A percentile compares a stretch with the other conserved stretches of the same genome.
These are phyloP conservation scores for Sus cebifrons DNA, from an alignment of 2,797 vertebrate species.

Conservation along the genomic window DNA sequence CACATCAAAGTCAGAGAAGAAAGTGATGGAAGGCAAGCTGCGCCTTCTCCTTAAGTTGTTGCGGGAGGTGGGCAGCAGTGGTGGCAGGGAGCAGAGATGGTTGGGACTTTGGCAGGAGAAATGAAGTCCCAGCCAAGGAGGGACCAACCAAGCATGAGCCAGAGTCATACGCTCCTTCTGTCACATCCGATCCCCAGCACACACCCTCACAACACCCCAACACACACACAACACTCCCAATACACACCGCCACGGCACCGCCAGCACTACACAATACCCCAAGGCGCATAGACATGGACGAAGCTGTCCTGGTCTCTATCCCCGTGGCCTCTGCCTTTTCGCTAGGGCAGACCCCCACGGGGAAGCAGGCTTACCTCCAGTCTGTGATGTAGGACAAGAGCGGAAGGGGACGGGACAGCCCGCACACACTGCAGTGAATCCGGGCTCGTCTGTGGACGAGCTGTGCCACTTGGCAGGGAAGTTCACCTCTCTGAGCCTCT, in stretches of 20 bases:
- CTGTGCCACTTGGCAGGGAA: background rate
- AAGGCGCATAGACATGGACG: background rate
- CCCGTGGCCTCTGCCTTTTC: background rate
- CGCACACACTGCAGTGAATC: background rate
- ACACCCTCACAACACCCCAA: background rate
- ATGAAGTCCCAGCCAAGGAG: conserved; percentile 46
- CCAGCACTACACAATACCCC: too few species aligned
- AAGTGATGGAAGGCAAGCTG: background rate
- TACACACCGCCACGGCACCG: background rate
- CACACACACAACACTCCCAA: background rate
- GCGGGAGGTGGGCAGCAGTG: too few species aligned
- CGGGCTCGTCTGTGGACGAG: background rate
- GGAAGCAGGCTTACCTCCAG: background rate
- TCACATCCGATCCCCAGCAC: background rate
- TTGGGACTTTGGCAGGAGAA: conserved; percentile 63
- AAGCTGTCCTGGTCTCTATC: background rate
- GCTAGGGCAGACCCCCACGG: background rate
- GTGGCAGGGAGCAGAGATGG: background rate
- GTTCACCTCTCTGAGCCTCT: background rate
- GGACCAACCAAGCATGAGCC: conserved; percentile 12
- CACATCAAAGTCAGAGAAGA: conserved; percentile 59
- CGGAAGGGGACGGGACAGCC: background rate
- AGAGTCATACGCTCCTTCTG: background rate
- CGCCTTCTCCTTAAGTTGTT: background rate
- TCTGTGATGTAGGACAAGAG: background rate